Evolutionary conservation across 2,113 vertebrate genomes (phyloP).

Genomic region (Lethenteron camtschaticum): DNA sequence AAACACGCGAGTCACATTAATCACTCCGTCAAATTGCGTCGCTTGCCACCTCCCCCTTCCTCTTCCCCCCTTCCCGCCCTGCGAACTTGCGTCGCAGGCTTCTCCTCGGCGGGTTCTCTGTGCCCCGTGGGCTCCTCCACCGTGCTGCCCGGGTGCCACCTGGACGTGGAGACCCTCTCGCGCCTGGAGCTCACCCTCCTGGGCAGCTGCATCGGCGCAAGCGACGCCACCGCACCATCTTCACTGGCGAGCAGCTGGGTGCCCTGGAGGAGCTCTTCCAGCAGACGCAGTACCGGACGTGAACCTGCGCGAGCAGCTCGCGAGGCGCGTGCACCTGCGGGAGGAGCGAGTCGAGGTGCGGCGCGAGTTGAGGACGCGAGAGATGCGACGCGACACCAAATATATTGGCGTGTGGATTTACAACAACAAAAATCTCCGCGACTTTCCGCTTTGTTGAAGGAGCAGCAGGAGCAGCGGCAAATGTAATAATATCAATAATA

Average conservation of each 20-base stretch:
- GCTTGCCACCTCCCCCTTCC: too few species aligned
- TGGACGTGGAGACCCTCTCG: conserved; percentile 79
- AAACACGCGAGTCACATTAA: too few species aligned
- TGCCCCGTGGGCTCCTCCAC: conserved; percentile 49
- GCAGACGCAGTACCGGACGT: conserved; percentile 95
- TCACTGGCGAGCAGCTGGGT: conserved; percentile 91
- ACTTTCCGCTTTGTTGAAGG: too few species aligned
- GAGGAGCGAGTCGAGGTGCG: conserved; percentile 93
- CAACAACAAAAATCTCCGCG: too few species aligned
- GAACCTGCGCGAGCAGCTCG: conserved; percentile 77
- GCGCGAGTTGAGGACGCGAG: too few species aligned
- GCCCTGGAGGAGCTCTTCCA: conserved; percentile 87
- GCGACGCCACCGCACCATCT: conserved; percentile 77
- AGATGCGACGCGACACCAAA: too few species aligned
- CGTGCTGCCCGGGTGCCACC: conserved; percentile 75
- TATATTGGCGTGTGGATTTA: too few species aligned
- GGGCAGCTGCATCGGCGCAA: conserved; percentile 78
- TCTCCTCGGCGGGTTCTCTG: conserved; percentile 44
- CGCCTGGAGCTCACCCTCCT: conserved; percentile 78
- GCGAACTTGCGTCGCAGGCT: not conserved
- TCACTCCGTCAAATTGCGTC: too few species aligned
- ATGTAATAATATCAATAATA: too few species aligned
- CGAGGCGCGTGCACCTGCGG: conserved; percentile 75
- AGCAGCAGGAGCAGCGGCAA: too few species aligned
- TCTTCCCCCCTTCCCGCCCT: too few species aligned